phyloP scores from a whole-genome alignment of 2,113 vertebrate genomes.

The Alaudala cheleensis region DNA sequence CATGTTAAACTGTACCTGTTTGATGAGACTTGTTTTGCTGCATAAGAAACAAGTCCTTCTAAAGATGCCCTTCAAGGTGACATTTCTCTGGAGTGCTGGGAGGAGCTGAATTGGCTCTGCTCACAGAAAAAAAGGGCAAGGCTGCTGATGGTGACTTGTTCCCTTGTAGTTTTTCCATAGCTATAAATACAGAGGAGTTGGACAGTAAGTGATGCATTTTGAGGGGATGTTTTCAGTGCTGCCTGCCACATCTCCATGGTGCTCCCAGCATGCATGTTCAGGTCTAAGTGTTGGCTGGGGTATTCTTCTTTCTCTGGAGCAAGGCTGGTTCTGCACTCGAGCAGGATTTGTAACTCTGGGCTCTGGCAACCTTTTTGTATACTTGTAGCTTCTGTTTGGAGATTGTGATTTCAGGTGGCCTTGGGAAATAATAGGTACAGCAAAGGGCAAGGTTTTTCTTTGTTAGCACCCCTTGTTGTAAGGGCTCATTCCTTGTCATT shows the following conservation, averaged over 20 bases:
- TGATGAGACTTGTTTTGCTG: not conserved
- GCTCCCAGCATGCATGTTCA: accelerated
- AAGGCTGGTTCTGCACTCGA: not conserved
- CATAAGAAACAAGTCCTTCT: not conserved
- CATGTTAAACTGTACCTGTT: not conserved
- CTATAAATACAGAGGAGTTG: not conserved
- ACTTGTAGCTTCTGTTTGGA: not conserved
- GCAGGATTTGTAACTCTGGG: not conserved
- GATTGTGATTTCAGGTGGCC: not conserved
- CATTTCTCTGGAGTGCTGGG: not conserved
- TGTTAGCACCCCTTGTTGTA: not conserved
- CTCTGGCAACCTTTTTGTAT: not conserved
- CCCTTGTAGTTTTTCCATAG: not conserved
- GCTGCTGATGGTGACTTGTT: not conserved
- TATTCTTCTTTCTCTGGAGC: not conserved
- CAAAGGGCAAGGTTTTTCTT: not conserved
- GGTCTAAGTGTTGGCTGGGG: not conserved
- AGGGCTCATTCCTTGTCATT: not conserved
- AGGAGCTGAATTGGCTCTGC: not conserved
- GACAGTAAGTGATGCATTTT: not conserved
- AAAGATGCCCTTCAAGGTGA: not conserved
- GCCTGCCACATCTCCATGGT: not conserved
- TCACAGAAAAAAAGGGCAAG: not conserved
- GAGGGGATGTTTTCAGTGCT: not conserved
- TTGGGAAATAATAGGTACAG: not conserved